Percentiles rank a stretch among this genome's conserved stretches.
phyloP scores from a whole-genome alignment of 2,797 vertebrate species.

The Xiphophorus birchmanni region DNA sequence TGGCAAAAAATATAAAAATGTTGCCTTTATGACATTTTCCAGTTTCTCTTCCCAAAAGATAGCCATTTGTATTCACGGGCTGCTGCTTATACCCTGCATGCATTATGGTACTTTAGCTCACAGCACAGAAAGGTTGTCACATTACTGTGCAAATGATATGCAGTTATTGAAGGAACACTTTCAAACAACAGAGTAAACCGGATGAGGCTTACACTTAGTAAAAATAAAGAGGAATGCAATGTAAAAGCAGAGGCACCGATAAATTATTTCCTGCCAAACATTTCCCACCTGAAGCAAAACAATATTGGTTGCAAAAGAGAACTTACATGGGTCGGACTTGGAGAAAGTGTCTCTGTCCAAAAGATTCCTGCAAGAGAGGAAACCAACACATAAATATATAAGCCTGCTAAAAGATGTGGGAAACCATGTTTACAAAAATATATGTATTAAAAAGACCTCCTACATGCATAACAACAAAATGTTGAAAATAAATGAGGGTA shows the following conservation, averaged over 20 bases:
- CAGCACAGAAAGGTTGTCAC: conserved; percentile 73
- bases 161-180: conserved; percentile 68
- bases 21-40: conserved; percentile 43
- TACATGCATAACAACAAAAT: conserved; percentile 13
- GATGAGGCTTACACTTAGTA: conserved; percentile 66
- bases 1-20: conserved; percentile 28
- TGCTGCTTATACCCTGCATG: conserved; percentile 61
- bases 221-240: conserved; percentile 53
- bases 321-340: conserved; percentile 95
- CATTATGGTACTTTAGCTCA: conserved; percentile 73
- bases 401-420: neutral
- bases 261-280: conserved; percentile 7
- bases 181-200: conserved; percentile 75
- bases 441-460: neutral
- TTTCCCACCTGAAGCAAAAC: conserved; percentile 3
- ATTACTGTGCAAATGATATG: conserved; percentile 81
- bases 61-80: conserved; percentile 77
- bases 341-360: conserved; percentile 97
- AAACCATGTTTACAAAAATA: neutral
- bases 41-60: conserved; percentile 51
- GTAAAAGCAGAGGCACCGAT: conserved; percentile 26
- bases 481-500: conserved; percentile 4
- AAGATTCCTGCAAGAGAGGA: conserved; percentile 84
- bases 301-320: conserved; percentile 25
- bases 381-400: conserved; percentile 17